Evolutionary conservation across 2,113 vertebrate genomes (phyloP), one percentile per base, ranked within the genome.

Genomic region (Coregonus clupeaformis): DNA sequence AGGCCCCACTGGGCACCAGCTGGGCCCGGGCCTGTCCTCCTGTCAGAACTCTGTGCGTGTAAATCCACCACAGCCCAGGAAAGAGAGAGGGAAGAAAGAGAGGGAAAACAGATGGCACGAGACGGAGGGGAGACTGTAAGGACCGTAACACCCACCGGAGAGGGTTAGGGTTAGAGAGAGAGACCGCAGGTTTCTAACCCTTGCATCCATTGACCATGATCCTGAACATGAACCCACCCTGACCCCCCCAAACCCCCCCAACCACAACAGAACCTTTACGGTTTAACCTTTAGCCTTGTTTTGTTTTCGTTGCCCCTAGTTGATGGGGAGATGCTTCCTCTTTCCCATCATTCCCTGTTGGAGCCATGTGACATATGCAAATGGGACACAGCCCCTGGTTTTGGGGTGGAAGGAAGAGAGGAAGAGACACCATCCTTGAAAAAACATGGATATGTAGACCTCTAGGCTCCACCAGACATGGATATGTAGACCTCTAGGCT

Each of bases 101-200:
- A 68, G 74, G 66, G 72, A 84, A 86, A 87, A 78, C 88, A 92
- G 85, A 90, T 91, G 91, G 88, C 57, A 42, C 59, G 72, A 68
- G 71, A 47, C 47, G 32, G 78, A 82, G 77, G 75, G 68, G 70
- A 11, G 71, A 25, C 30, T 75, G 76, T 12, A 11, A 69, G 45
- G 70, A 62, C 74, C 62, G 57, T 9, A 59, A n/a, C 6, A 59
- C 57, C 16, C 57, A 59, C 57, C 1, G 6, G 16, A 5, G 16
- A 59, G 5, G 20, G 20, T 18, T 57, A n/a, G 18, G 1, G 14
- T 20, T 77, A 65, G 84, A 4, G 32, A 9, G 25, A 72, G 13
- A 4, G n/a, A n/a, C n/a, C n/a, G n/a, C n/a, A n/a, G n/a, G n/a
- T n/a, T n/a, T n/a, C n/a, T n/a, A n/a, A n/a, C 27, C 27, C 27